These are phyloP conservation scores for Aspidoscelis tigris DNA, from an alignment of 2,113 vertebrate genomes.

Conservation along the genomic window DNA sequence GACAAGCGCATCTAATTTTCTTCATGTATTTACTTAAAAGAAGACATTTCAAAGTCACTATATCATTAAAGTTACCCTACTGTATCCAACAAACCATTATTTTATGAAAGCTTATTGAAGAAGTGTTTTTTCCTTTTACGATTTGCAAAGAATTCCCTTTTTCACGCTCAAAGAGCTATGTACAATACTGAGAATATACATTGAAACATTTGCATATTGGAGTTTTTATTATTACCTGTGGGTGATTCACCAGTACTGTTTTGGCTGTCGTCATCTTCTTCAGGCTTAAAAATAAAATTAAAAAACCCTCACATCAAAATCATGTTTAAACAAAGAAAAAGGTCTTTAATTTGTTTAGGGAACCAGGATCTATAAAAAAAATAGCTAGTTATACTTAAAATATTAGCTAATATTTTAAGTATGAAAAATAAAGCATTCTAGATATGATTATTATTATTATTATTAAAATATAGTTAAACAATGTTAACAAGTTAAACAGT, in stretches of 20 bases:
- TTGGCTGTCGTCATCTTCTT: constrained; percentile 75
- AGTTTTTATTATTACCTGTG: constrained; percentile 68
- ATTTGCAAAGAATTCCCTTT: not conserved
- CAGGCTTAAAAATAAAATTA: constrained; percentile 71
- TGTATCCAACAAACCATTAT: not conserved
- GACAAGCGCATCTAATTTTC: not conserved
- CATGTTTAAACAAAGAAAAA: constrained; percentile 13
- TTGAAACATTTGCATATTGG: not conserved
- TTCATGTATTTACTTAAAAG: not conserved
- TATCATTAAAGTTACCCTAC: too few species aligned
- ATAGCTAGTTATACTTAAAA: not conserved
- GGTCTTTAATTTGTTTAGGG: constrained; percentile 22
- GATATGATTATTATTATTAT: not conserved
- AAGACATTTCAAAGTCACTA: not conserved
- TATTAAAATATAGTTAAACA: too few species aligned
- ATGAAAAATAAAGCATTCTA: constrained; percentile 19
- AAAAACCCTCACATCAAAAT: constrained; percentile 52
- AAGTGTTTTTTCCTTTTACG: not conserved
- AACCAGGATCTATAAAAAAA: constrained; percentile 21
- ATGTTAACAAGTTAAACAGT: too few species aligned
- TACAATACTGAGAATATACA: not conserved
- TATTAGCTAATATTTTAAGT: not conserved
- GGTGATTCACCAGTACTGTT: constrained; percentile 67
- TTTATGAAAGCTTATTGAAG: not conserved
- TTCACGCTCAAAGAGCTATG: not conserved